Evolutionary conservation across 2,888 invertebrate genomes (phyloP).

Genomic region (Theodoxus fluviatilis): DNA sequence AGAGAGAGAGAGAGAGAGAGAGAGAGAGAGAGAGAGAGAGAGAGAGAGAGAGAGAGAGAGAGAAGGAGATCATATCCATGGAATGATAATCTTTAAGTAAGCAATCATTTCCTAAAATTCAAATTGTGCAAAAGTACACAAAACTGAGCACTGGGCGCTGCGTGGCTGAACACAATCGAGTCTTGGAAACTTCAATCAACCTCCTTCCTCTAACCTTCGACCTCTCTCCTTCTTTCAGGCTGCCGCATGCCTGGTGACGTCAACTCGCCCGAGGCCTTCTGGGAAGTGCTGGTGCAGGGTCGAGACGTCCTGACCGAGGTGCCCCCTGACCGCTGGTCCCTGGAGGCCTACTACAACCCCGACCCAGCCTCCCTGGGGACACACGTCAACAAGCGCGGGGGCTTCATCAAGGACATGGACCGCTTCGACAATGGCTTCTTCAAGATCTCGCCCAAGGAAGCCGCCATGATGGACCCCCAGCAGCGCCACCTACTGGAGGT

Average conservation of each 20-base stretch:
- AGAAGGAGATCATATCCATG: too few relatives aligned
- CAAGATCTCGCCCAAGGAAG: constrained; percentile 33
- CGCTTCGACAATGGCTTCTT: constrained; percentile 36
- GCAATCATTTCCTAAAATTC: not conserved
- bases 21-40: too few relatives aligned
- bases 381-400: constrained; percentile 23
- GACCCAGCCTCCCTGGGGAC: constrained; percentile 23
- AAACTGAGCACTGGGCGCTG: too few relatives aligned
- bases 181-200: not conserved
- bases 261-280: constrained; percentile 26
- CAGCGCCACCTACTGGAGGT: constrained; percentile 33
- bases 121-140: not conserved
- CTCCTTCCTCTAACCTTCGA: not conserved
- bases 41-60: too few relatives aligned
- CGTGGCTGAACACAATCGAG: too few relatives aligned
- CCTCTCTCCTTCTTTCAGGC: constrained; percentile 16
- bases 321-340: constrained; percentile 30
- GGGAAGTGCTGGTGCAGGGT: constrained; percentile 27
- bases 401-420: constrained; percentile 26
- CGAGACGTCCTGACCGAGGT: constrained; percentile 25
- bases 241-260: constrained; percentile 31
- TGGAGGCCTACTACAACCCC: constrained; percentile 28
- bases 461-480: constrained; percentile 33
- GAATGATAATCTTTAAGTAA: too few relatives aligned
- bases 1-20: too few relatives aligned